Evolutionary conservation across 2,888 invertebrate genomes (phyloP), one percentile per base, ranked within the genome.

Genomic region (Phengaris arion): DNA sequence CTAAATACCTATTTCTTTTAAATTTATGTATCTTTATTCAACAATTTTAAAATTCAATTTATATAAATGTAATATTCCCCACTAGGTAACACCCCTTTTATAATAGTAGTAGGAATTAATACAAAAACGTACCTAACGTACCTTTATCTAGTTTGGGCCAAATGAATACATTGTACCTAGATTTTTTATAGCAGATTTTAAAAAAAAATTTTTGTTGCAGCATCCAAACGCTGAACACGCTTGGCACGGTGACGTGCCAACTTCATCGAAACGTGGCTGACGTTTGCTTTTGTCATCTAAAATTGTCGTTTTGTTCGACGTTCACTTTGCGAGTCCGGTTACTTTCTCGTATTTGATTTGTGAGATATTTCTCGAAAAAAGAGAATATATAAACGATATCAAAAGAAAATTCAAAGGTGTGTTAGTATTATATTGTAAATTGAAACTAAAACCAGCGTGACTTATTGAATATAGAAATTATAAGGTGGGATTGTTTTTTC

Each of bases 181-280:
- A n/a, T n/a, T n/a, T n/a, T n/a, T n/a, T n/a, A n/a, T n/a, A n/a
- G n/a, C n/a, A n/a, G n/a, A n/a, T n/a, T n/a, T n/a, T n/a, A n/a
- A n/a, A n/a, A n/a, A 22, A 22, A 22, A 35, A 2, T 64, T 64
- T 64, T 74, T 46, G 55, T 70, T 8, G 8, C 74, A 73, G 80
- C 85, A 86, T 87, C 86, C 86, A 82, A 88, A 83, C 81, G 59
- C 13, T 59, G 76, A 7, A 74, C 52, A 74, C 80, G 76, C 77
- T 77, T 86, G 91, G 80, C 92, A 35, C 4, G 35, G 35, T 35
- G 93, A 93, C 93, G 93, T 90, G 90, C 85, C 86, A 85, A 80
- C 83, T 84, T 85, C 85, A 82, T 86, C 86, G 85, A 88, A 84
- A 93, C 93, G 93, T 93, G 93, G 93, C 92, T 93, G 93, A 91